Evolutionary conservation across 2,113 vertebrate genomes (phyloP).

Genomic region (Lethenteron camtschaticum): DNA sequence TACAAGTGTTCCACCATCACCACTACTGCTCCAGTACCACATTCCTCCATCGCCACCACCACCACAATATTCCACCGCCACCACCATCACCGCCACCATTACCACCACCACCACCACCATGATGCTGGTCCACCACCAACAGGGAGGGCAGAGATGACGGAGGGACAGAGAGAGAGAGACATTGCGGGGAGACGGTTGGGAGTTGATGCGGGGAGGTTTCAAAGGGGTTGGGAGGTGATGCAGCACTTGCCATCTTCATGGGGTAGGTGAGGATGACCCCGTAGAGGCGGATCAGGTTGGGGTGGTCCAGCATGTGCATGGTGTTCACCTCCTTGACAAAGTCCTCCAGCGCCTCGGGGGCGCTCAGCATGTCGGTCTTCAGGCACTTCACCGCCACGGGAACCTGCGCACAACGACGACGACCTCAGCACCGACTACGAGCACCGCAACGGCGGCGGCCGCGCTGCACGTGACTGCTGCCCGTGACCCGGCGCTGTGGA

Average conservation of each 20-base stretch:
- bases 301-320: conserved; percentile 57
- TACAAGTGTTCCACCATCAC: too few relatives aligned
- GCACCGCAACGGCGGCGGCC: too few relatives aligned
- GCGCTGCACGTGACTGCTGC: too few relatives aligned
- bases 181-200: background rate
- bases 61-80: too few relatives aligned
- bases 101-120: too few relatives aligned
- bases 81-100: too few relatives aligned
- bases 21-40: too few relatives aligned
- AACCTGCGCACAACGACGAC: conserved; percentile 22
- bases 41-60: too few relatives aligned
- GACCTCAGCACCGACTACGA: too few relatives aligned
- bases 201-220: too few relatives aligned
- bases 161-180: background rate
- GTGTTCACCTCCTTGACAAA: conserved; percentile 51
- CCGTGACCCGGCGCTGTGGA: too few relatives aligned
- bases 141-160: background rate
- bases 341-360: conserved; percentile 31
- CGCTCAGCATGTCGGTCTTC: conserved; percentile 20
- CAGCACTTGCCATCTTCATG: conserved; percentile 44
- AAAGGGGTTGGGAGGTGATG: background rate
- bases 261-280: conserved; percentile 53
- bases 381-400: conserved; percentile 51
- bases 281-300: conserved; percentile 46
- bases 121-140: too few relatives aligned